phyloP scores from a whole-genome alignment of 1,140 invertebrate species.

The Planococcus citri region DNA sequence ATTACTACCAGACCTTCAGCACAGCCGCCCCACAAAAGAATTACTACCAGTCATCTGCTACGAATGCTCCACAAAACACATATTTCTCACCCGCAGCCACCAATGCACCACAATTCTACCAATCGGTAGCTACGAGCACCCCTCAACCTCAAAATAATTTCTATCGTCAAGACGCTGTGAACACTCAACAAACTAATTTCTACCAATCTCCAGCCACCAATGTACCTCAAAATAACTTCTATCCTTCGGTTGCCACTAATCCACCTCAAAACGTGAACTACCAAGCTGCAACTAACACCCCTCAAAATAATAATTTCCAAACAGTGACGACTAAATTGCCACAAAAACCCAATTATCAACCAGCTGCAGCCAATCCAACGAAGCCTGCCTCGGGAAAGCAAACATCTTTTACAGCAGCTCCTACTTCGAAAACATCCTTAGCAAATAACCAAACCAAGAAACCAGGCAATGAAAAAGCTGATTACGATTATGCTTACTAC shows the following conservation, averaged over 20 bases:
- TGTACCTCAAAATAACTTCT: background rate
- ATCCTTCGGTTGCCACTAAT: slow-evolving; percentile 14
- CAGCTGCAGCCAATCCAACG: background rate
- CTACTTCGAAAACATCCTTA: background rate
- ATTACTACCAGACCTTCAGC: slow-evolving; percentile 15
- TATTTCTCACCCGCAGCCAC: no score
- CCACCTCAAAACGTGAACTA: slow-evolving; percentile 5
- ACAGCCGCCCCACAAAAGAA: slow-evolving; percentile 10
- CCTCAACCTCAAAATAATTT: no score
- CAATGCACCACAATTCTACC: no score
- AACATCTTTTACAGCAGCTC: slow-evolving; percentile 6
- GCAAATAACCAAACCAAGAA: background rate
- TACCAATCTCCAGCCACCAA: background rate
- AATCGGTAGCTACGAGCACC: no score
- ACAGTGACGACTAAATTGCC: background rate
- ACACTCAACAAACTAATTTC: background rate
- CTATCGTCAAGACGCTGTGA: no score
- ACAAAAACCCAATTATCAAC: background rate
- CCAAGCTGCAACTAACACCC: slow-evolving; percentile 1
- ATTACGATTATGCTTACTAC: slow-evolving; percentile 31
- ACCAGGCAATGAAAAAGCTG: slow-evolving; percentile 25
- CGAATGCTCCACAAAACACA: background rate
- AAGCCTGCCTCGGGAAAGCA: slow-evolving; percentile 20
- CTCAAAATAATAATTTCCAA: background rate
- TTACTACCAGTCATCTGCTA: slow-evolving; percentile 1